phyloP scores from a whole-genome alignment of 2,797 vertebrate species.

The Myiotriccus ornatus region DNA sequence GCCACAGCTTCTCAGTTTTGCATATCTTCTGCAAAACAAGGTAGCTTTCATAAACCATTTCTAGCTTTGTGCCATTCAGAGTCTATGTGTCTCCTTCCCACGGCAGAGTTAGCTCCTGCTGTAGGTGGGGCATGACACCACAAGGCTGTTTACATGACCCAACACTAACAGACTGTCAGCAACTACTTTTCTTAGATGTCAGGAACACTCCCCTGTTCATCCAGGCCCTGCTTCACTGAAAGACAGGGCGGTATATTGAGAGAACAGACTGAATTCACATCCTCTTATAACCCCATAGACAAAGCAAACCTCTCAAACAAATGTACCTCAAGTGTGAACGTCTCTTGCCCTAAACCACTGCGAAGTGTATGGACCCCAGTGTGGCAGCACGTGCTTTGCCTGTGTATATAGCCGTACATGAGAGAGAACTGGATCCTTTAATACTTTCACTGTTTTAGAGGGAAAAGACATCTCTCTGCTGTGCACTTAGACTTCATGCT shows the following conservation, averaged over 20 bases:
- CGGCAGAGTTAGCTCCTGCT: background rate
- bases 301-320: background rate
- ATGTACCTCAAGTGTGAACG: background rate
- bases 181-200: background rate
- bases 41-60: background rate
- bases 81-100: background rate
- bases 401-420: rapidly evolving
- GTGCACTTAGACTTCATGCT: background rate
- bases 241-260: background rate
- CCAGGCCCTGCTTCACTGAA: background rate
- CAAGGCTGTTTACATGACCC: background rate
- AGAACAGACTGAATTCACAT: background rate
- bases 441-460: background rate
- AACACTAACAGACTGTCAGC: background rate
- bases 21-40: background rate
- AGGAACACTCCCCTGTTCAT: background rate
- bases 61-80: background rate
- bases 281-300: background rate
- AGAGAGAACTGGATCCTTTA: background rate
- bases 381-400: background rate
- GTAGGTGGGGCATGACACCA: background rate
- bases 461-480: background rate
- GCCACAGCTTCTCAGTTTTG: background rate
- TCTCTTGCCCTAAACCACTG: background rate
- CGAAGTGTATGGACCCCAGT: background rate